phyloP scores from a whole-genome alignment of 2,888 invertebrate genomes.

The Ophioninae sp. region DNA sequence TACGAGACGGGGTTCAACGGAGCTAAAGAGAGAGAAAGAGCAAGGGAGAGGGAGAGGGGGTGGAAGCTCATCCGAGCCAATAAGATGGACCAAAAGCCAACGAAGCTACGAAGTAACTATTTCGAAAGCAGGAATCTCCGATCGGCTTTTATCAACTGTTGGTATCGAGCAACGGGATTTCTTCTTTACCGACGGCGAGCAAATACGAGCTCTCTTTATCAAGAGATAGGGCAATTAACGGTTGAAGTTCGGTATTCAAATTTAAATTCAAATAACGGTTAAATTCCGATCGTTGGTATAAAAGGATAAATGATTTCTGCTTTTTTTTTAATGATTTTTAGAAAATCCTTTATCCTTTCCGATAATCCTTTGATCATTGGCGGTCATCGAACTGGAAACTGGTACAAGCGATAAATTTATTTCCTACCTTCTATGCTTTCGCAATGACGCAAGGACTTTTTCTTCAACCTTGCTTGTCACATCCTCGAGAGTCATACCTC shows the following conservation, averaged over 20 bases:
- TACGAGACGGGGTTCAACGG: conserved; percentile 9
- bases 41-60: conserved; percentile 31
- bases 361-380: conserved; percentile 67
- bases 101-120: conserved; percentile 60
- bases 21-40: conserved; percentile 33
- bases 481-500: conserved; percentile 31
- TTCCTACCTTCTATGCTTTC: conserved; percentile 41
- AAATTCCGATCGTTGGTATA: too few species aligned
- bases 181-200: conserved; percentile 22
- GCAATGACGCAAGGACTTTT: conserved; percentile 22
- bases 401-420: conserved; percentile 33
- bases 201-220: conserved; percentile 6
- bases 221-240: too few species aligned
- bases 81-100: conserved; percentile 54
- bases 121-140: conserved; percentile 58
- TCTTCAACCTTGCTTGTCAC: conserved; percentile 19
- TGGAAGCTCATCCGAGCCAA: conserved; percentile 40
- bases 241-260: too few species aligned
- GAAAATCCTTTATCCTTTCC: too few species aligned
- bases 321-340: too few species aligned
- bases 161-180: not conserved
- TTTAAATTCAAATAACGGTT: too few species aligned
- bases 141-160: conserved; percentile 21
- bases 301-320: too few species aligned
- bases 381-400: conserved; percentile 70